Evolutionary conservation across 2,888 invertebrate genomes (phyloP), one percentile per base, ranked within the genome.

Genomic region (Lasioglossum villosulum): DNA sequence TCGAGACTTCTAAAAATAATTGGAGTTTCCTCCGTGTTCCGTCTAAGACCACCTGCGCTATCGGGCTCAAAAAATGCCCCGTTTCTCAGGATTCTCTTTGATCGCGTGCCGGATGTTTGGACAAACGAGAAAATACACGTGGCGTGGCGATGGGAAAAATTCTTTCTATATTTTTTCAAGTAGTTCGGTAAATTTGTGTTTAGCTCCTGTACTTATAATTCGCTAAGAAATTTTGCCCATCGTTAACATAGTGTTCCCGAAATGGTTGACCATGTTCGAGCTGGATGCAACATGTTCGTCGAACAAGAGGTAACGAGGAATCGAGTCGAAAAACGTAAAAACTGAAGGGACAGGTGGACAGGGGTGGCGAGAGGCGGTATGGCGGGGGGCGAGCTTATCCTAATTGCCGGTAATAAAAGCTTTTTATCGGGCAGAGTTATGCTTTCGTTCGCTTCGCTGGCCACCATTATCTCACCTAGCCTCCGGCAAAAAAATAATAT

Each of bases 321-420:
- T 45, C 73, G 37, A 30, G 39, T 2, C 27, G 78, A 27, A 81
- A 81, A 73, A 45, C 72, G 59, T 72, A 63, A 86, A 86, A 87
- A 78, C 66, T 63, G 68, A 48, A 71, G 34, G 68, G 80, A 82
- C 59, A 76, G 30, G 66, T 63, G 52, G 66, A 27, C 37, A 74
- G 76, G 68, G 76, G 42, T 48, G 73, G 37, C 68, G 16, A 72
- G 68, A 75, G 84, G 30, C n/a, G 37, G 23, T 14, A 56, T 14
- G n/a, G 75, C 75, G 39, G 63, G 73, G 68, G 81, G 66, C 74
- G 77, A 89, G 93, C 93, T 94, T 94, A 94, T 94, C 94, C 94
- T 94, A 94, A 94, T 94, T 94, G 94, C 93, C 89, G 90, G 93
- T 90, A 94, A 93, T 94, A 94, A 94, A 94, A 92, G 93, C 91